A percentile compares a stretch with the other conserved stretches of the same genome.
phyloP scores from a whole-genome alignment of 2,113 vertebrate genomes.

The Myiozetetes cayanensis region DNA sequence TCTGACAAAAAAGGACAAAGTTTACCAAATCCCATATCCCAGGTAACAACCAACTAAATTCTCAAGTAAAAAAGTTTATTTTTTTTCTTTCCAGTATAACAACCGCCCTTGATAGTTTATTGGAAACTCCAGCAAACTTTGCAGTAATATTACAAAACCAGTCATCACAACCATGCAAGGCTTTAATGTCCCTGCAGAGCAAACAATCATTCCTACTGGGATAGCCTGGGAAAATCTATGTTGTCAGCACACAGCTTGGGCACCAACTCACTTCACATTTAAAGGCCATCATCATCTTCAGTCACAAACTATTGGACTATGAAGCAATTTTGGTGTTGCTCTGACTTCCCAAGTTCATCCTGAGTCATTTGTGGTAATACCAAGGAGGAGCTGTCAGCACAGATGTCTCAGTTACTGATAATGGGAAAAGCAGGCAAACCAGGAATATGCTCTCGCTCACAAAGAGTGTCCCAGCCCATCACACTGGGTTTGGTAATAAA shows the following conservation, averaged over 20 bases:
- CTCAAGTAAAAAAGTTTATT: background rate
- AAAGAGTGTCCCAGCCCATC: background rate
- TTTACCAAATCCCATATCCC: background rate
- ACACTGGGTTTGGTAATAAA: background rate
- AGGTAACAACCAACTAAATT: background rate
- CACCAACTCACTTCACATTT: background rate
- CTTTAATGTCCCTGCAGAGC: background rate
- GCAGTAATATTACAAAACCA: background rate
- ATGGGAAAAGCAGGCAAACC: background rate
- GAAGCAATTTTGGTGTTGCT: background rate
- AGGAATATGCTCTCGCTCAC: background rate
- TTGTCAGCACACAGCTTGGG: background rate
- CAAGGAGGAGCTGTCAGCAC: background rate
- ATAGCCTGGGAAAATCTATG: background rate
- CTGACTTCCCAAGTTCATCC: background rate
- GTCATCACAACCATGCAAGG: background rate
- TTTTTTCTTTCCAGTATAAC: background rate
- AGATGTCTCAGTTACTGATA: background rate
- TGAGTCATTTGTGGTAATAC: background rate
- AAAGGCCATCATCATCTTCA: background rate
- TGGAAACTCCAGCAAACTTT: background rate
- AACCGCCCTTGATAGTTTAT: background rate
- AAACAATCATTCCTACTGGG: background rate
- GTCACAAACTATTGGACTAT: background rate
- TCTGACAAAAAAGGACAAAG: background rate